These are phyloP conservation scores for Nomada lathburiana DNA, from an alignment of 2,888 invertebrate species.

Conservation along the genomic window DNA sequence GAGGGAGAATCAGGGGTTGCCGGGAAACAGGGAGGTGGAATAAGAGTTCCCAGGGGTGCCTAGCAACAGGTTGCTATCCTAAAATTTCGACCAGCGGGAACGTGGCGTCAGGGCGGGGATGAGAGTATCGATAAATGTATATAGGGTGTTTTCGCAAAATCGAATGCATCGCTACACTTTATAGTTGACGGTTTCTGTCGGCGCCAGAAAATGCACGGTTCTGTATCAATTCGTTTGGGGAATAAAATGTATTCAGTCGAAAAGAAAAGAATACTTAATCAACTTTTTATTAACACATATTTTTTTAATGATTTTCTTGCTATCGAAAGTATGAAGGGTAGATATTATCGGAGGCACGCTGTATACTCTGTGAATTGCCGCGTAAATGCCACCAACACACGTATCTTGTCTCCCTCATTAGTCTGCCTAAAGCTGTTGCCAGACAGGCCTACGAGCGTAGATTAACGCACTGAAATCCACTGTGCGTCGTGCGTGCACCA, in stretches of 20 bases:
- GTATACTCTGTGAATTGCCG: no score
- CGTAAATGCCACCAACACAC: background rate
- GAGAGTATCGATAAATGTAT: slow-evolving; percentile 4
- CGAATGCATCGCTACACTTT: background rate
- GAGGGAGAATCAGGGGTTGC: slow-evolving; percentile 58
- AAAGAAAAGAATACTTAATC: no score
- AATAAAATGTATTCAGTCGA: no score
- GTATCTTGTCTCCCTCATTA: background rate
- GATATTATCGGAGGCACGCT: no score
- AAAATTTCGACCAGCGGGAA: slow-evolving; percentile 73
- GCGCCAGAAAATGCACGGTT: no score
- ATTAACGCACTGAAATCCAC: slow-evolving; percentile 5
- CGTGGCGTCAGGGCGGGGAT: slow-evolving; percentile 1
- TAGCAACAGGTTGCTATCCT: slow-evolving; percentile 83
- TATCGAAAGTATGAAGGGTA: no score
- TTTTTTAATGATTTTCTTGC: no score
- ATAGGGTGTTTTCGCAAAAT: slow-evolving; percentile 11
- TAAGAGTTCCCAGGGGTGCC: slow-evolving; percentile 79
- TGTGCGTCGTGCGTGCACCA: background rate
- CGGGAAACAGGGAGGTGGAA: slow-evolving; percentile 70
- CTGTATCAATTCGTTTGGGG: no score
- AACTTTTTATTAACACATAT: no score
- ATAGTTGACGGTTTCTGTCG: no score
- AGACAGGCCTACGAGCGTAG: slow-evolving; percentile 4
- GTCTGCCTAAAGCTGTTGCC: background rate